A percentile compares a stretch with the other conserved stretches of the same genome.
These are phyloP conservation scores for Axinella damicornis DNA, from an alignment of 37 sponge, comb jelly and placozoan species.

Conservation along the genomic window DNA sequence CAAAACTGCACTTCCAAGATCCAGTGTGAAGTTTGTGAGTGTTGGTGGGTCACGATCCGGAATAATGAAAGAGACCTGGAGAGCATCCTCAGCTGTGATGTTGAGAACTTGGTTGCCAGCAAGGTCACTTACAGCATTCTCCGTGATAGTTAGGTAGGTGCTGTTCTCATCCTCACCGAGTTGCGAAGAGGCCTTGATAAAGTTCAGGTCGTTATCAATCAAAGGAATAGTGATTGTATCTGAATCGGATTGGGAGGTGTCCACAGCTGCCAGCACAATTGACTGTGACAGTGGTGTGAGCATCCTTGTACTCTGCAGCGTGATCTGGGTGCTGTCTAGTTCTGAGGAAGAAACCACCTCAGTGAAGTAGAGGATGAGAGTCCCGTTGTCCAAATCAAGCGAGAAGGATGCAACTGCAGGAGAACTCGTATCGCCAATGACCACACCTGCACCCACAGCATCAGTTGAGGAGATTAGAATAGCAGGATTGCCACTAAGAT, in stretches of 20 bases:
- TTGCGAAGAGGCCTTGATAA: constrained; percentile 42
- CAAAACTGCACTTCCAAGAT: constrained; percentile 71
- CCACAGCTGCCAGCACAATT: constrained; percentile 8
- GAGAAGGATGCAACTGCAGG: constrained; percentile 69
- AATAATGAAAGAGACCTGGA: constrained; percentile 42
- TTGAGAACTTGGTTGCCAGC: constrained; percentile 60
- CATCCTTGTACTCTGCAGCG: constrained; percentile 67
- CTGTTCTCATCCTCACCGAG: constrained; percentile 61
- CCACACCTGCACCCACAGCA: constrained; percentile 55
- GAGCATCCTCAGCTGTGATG: constrained; percentile 24
- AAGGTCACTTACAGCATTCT: constrained; percentile 59
- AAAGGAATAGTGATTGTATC: constrained; percentile 42
- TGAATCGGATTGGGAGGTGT: constrained; percentile 21
- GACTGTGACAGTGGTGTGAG: not conserved
- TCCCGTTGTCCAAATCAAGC: constrained; percentile 72
- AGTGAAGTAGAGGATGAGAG: constrained; percentile 68
- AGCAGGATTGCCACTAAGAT: constrained; percentile 58
- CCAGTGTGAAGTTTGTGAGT: constrained; percentile 71
- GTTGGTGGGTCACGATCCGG: constrained; percentile 77
- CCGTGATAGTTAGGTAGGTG: constrained; percentile 64
- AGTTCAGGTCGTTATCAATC: constrained; percentile 47
- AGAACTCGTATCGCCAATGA: constrained; percentile 63
- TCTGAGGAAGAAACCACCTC: constrained; percentile 71
- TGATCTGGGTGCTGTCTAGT: constrained; percentile 57
- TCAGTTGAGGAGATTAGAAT: constrained; percentile 13